Evolutionary conservation across 2,797 vertebrate species (phyloP).

Genomic region (Hydrocynus forskahlii): DNA sequence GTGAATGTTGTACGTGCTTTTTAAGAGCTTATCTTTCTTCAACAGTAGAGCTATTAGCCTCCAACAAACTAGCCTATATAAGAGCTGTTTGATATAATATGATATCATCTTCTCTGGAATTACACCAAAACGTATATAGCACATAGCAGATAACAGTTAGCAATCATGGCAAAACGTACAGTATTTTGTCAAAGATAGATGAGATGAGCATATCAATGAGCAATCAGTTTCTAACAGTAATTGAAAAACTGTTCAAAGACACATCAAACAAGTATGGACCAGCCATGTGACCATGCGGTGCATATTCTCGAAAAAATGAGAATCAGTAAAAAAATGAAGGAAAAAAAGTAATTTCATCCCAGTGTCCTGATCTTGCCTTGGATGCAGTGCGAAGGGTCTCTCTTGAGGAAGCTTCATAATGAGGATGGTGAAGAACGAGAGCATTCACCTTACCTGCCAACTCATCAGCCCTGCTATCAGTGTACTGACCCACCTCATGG

Average conservation of each 20-base stretch:
- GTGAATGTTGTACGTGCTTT: slow-evolving; percentile 36
- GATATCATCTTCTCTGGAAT: slow-evolving; percentile 48
- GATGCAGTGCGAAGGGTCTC: slow-evolving; percentile 41
- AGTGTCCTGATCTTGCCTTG: slow-evolving; percentile 17
- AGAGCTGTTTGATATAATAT: slow-evolving; percentile 32
- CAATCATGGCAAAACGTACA: slow-evolving; percentile 7
- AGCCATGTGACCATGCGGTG: neutral
- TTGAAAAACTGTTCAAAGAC: slow-evolving; percentile 42
- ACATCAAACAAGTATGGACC: slow-evolving; percentile 27
- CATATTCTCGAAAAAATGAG: neutral
- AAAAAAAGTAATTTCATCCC: slow-evolving; percentile 26
- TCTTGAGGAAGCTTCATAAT: slow-evolving; percentile 53
- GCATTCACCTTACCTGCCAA: slow-evolving; percentile 60
- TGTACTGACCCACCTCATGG: slow-evolving; percentile 52
- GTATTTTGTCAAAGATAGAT: slow-evolving; percentile 8
- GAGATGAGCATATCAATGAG: slow-evolving; percentile 11
- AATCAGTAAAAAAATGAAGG: neutral
- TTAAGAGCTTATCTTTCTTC: slow-evolving; percentile 31
- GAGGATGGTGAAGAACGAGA: slow-evolving; percentile 48
- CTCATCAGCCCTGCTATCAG: slow-evolving; percentile 59
- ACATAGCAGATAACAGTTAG: slow-evolving; percentile 8
- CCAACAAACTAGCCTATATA: slow-evolving; percentile 41
- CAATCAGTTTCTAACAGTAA: slow-evolving; percentile 23
- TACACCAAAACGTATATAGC: slow-evolving; percentile 37
- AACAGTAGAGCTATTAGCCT: slow-evolving; percentile 38